Evolutionary conservation across 2,888 invertebrate genomes (phyloP), one percentile per base, ranked within the genome.

Genomic region (Drosophila melanosoma): DNA sequence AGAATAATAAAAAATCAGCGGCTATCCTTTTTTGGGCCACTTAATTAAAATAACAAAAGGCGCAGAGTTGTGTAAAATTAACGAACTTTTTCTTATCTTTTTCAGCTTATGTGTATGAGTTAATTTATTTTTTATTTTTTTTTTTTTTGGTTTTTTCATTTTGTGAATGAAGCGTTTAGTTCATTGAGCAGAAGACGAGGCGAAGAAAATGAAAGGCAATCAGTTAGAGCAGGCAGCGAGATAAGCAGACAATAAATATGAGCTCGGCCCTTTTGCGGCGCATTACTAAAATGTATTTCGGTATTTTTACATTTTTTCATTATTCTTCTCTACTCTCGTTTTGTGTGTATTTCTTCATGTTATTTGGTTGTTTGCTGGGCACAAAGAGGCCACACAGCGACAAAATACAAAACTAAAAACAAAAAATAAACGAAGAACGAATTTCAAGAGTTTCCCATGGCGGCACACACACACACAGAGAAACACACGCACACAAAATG

Each of bases 161-260:
- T 81, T 87, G 82, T 89, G 87, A 87, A 87, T 87, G 87, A 79
- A 85, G 78, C 74, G 75, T 76, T 77, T 87, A 70, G 85, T 87
- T 88, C 90, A 87, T 87, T 87, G 69, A 87, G 72, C 63, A 79
- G 60, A 38, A 52, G 79, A 57, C 12, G 58, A 42, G 69, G 20
- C 49, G 35, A 45, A 32, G 62, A 57, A 70, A 74, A 69, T 52
- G 73, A 73, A 73, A 69, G 67, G 62, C 65, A 63, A 73, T 73
- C 69, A 60, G 70, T 60, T 65, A 53, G 67, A 72, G 63, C 33
- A 59, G 74, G 42, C 67, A 69, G 29, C 73, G 71, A 87, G 86
- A 89, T 87, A 87, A 87, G 82, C 87, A 87, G 85, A 87, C 87
- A 82, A 86, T 89, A 84, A 82, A 87, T 81, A 80, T 78, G 71